These are phyloP conservation scores for Automeris io DNA, from an alignment of 2,888 invertebrate genomes.

Conservation along the genomic window DNA sequence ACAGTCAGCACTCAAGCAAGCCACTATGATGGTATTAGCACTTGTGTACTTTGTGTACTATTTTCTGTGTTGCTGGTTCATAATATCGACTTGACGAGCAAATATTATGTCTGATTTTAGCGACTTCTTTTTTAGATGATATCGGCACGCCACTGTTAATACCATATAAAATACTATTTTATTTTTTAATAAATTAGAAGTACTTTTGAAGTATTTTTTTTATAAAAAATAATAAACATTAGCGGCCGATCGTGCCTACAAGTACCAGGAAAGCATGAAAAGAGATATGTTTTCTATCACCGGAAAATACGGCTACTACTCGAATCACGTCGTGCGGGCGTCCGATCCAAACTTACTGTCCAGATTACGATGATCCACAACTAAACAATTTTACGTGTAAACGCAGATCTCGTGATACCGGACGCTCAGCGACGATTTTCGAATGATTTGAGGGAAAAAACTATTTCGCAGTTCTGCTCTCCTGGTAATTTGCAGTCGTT, in stretches of 20 bases:
- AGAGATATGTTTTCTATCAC: conserved; percentile 33
- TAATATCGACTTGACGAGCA: too few species aligned
- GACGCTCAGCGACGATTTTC: conserved; percentile 23
- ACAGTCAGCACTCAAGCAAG: too few species aligned
- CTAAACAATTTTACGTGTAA: background rate
- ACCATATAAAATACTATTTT: too few species aligned
- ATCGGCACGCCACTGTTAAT: too few species aligned
- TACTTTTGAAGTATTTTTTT: too few species aligned
- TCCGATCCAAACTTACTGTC: conserved; percentile 27
- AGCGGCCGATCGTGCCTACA: conserved; percentile 18
- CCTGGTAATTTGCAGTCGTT: conserved; percentile 21
- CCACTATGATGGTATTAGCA: too few species aligned
- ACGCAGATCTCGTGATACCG: conserved; percentile 8
- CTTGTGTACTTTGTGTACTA: too few species aligned
- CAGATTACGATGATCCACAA: conserved; percentile 18
- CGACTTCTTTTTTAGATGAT: too few species aligned
- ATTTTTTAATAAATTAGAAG: too few species aligned
- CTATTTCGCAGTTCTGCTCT: conserved; percentile 27
- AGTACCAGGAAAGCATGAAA: conserved; percentile 36
- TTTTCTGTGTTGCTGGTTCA: too few species aligned
- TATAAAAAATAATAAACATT: conserved; percentile 9
- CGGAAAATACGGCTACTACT: conserved; percentile 34
- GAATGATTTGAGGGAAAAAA: conserved; percentile 23
- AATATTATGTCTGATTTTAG: too few species aligned
- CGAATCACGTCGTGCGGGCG: conserved; percentile 28